Percentiles rank a stretch among this genome's conserved stretches.
These are phyloP conservation scores for Sitta europaea DNA, from an alignment of 2,113 vertebrate genomes.

Conservation along the genomic window DNA sequence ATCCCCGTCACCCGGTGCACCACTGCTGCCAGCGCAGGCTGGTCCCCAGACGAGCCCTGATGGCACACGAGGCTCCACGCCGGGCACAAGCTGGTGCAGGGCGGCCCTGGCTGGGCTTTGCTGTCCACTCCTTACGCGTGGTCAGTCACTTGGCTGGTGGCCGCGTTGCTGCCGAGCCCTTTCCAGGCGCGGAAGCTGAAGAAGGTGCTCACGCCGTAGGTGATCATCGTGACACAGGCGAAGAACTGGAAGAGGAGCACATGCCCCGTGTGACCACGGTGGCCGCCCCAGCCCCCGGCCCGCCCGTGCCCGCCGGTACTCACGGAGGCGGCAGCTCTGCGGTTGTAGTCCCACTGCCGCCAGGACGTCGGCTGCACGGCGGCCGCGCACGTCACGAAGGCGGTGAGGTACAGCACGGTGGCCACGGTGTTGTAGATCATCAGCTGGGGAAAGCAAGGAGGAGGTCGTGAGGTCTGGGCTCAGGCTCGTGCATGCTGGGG, in stretches of 20 bases:
- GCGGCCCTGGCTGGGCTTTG: background rate
- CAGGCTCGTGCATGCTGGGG: rapidly evolving
- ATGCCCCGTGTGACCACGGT: rapidly evolving
- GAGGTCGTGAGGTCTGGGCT: background rate
- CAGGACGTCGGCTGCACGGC: conserved; percentile 35
- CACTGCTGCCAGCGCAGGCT: background rate
- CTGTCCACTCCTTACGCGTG: conserved; percentile 41
- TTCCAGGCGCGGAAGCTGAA: conserved; percentile 86
- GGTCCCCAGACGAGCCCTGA: background rate
- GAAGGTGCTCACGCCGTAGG: conserved; percentile 79
- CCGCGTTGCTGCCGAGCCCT: conserved; percentile 78
- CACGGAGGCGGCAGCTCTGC: conserved; percentile 80
- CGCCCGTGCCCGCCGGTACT: background rate
- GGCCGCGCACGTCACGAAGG: conserved; percentile 78
- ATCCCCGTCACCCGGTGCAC: rapidly evolving
- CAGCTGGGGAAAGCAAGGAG: conserved; percentile 67
- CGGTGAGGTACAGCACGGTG: conserved; percentile 79
- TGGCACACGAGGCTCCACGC: background rate
- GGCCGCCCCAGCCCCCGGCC: rapidly evolving
- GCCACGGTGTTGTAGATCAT: conserved; percentile 76
- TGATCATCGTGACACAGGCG: conserved; percentile 72
- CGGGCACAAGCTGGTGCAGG: background rate
- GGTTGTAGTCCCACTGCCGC: conserved; percentile 51
- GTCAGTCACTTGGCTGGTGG: conserved; percentile 77
- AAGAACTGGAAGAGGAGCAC: conserved; percentile 82